Conservation (phyloP, 2,797 vertebrate genomes). For the Protonibea diacanthus region DNA sequence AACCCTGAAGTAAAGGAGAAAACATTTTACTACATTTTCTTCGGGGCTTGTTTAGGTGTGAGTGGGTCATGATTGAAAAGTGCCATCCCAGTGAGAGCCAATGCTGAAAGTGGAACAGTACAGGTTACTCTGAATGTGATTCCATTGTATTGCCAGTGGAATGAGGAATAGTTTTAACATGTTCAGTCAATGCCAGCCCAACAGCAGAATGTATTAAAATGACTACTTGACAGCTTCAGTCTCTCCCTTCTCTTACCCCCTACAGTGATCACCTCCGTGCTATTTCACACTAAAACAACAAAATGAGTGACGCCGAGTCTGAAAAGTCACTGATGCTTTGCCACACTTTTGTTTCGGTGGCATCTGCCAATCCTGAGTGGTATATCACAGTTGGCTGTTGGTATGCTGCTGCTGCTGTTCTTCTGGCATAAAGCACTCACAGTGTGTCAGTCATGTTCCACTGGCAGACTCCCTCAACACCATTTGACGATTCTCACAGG, state of each 20-base stretch:
- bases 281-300: background rate
- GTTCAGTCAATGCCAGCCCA: constrained; percentile 2
- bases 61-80: constrained; percentile 20
- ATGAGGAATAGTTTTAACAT: background rate
- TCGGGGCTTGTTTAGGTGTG: constrained; percentile 20
- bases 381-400: background rate
- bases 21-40: constrained; percentile 81
- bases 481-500: background rate
- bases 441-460: constrained; percentile 1
- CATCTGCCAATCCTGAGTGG: background rate
- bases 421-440: background rate
- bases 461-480: background rate
- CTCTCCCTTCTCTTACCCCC: background rate
- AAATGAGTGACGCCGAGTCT: background rate
- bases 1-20: constrained; percentile 90
- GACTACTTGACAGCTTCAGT: background rate
- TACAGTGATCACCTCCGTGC: background rate
- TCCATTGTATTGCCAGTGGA: constrained; percentile 2
- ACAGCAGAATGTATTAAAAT: background rate
- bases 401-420: constrained; percentile 1
- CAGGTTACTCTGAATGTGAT: constrained; percentile 1
- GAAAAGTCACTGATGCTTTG: background rate
- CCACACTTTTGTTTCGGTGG: constrained; percentile 1
- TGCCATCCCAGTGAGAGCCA: constrained; percentile 25
- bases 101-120: constrained; percentile 27